Evolutionary conservation across 2,797 vertebrate genomes (phyloP).

Genomic region (Sternarchorhynchus goeldii): DNA sequence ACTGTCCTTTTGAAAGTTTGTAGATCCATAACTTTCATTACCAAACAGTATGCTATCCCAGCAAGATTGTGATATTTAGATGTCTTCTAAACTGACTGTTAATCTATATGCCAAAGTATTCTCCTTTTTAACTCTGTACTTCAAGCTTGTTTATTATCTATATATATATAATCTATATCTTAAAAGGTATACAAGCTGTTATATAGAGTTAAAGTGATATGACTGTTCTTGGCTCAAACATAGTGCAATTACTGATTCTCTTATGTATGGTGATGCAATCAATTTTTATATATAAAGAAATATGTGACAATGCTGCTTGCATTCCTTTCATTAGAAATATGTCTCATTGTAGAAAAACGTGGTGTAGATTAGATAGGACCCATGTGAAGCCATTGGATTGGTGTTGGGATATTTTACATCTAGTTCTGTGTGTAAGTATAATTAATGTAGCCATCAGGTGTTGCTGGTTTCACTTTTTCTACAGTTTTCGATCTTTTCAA

Average conservation of each 20-base stretch:
- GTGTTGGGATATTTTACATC: too few relatives aligned
- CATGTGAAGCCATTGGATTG: too few relatives aligned
- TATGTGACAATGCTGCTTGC: constrained; percentile 19
- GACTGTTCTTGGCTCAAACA: constrained; percentile 57
- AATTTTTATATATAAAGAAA: constrained; percentile 58
- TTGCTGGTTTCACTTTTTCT: too few relatives aligned
- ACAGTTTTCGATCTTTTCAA: too few relatives aligned
- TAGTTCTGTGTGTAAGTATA: too few relatives aligned
- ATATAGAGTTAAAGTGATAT: constrained; percentile 58
- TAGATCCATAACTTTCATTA: constrained; percentile 57
- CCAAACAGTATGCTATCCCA: constrained; percentile 58
- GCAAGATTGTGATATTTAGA: constrained; percentile 68
- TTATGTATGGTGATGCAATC: constrained; percentile 56
- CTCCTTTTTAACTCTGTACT: constrained; percentile 57
- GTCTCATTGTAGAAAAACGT: too few relatives aligned
- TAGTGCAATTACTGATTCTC: constrained; percentile 53
- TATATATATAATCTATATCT: constrained; percentile 53
- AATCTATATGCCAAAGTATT: constrained; percentile 81
- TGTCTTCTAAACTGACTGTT: constrained; percentile 69
- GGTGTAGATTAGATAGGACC: too few relatives aligned
- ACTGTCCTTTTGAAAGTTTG: constrained; percentile 50
- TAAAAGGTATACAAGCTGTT: constrained; percentile 56
- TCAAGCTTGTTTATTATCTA: constrained; percentile 57
- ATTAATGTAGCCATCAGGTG: too few relatives aligned
- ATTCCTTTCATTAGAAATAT: constrained; percentile 29